phyloP scores from a whole-genome alignment of 2,113 vertebrate genomes.

The Paradisaea rubra region DNA sequence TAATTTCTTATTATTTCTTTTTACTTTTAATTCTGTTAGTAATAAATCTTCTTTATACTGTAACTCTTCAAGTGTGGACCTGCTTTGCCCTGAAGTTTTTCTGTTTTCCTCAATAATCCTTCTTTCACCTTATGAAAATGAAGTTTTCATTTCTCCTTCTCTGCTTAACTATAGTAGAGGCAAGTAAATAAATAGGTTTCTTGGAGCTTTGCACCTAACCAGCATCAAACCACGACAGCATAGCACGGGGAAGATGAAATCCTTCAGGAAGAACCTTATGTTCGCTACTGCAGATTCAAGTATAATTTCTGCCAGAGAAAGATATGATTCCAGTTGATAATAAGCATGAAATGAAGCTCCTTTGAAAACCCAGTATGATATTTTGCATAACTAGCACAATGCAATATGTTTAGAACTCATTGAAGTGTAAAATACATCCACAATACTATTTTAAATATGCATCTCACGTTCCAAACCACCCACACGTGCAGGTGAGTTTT shows the following conservation, averaged over 20 bases:
- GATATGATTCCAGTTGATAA: not conserved
- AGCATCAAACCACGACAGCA: not conserved
- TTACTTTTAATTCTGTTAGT: no score
- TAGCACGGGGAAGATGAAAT: not conserved
- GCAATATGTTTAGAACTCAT: not conserved
- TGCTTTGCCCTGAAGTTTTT: no score
- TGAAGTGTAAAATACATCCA: not conserved
- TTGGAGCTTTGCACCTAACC: no score
- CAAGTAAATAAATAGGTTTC: no score
- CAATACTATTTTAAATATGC: not conserved
- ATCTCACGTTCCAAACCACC: not conserved
- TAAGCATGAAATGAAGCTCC: not conserved
- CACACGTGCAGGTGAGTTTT: not conserved
- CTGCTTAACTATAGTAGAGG: no score
- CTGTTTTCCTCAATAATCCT: no score
- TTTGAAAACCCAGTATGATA: not conserved
- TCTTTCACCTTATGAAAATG: no score
- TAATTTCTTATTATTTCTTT: no score
- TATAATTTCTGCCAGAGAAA: not conserved
- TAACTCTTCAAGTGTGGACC: no score
- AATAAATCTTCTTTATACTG: no score
- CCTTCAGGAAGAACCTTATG: not conserved
- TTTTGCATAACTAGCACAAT: not conserved
- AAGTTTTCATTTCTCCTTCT: no score
- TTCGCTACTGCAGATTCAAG: not conserved